Evolutionary conservation across 2,797 vertebrate genomes (phyloP).

Genomic region (Chromobotia macracanthus): DNA sequence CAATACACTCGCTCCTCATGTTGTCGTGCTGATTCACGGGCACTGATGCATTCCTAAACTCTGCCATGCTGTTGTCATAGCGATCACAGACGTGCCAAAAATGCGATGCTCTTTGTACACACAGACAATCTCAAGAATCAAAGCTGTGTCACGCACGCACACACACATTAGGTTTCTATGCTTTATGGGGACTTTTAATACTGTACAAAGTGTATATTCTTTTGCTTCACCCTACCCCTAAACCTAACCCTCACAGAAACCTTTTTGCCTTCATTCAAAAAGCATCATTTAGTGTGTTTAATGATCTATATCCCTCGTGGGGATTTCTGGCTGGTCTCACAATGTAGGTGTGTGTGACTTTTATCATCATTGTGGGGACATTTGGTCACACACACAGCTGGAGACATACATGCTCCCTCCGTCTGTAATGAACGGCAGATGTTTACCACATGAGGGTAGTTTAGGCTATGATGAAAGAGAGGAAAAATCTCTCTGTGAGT

Average conservation of each 20-base stretch:
- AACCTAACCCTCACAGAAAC: no score
- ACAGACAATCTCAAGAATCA: not conserved
- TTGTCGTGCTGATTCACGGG: not conserved
- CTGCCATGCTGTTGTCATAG: not conserved
- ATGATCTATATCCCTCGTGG: no score
- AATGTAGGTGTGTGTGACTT: no score
- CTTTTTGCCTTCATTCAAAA: no score
- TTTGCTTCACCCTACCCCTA: no score
- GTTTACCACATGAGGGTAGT: slow-evolving; percentile 39
- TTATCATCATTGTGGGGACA: no score
- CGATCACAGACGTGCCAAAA: not conserved
- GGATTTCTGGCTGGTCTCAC: no score
- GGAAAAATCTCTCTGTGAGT: not conserved
- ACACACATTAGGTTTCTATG: no score
- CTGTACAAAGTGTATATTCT: no score
- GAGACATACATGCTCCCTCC: slow-evolving; percentile 24
- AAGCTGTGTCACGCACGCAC: slow-evolving; percentile 1
- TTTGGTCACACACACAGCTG: slow-evolving; percentile 22
- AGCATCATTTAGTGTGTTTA: no score
- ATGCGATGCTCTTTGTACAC: not conserved
- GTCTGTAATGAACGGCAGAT: slow-evolving; percentile 54
- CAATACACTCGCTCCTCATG: no score
- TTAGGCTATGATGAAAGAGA: slow-evolving; percentile 28
- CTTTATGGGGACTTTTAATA: no score
- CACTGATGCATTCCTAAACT: not conserved